Base-by-base conservation (phyloP, 2,113 vertebrate genomes). In the Pterocles orientalis region DNA sequence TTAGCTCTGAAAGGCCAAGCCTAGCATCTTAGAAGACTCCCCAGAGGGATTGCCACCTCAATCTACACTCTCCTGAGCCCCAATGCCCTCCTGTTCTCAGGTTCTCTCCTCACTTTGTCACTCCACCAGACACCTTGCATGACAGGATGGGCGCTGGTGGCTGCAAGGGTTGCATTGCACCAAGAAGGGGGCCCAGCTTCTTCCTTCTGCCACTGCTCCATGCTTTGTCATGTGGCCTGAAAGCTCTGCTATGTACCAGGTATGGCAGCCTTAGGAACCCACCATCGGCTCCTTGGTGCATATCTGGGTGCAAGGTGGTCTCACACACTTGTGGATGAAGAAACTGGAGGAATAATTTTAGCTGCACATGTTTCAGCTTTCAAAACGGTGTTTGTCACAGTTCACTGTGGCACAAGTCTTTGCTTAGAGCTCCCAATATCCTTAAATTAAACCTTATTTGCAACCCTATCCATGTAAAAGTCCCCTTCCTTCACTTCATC, bases 211-310 rank as follows among this genome's bases (percentile, higher is more conserved):
- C 34, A 39, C 34, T 29, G 45, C 12, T 51, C 24, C 26, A 10
- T n/a, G 26, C 13, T 14, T 34, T 68, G 10, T 19, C 8, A 8
- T 12, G 25, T 41, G 41, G 18, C 34, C 53, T 66, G 34, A 50
- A 78, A 65, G 5, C 34, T 72, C 78, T 86, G 47, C 47, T 25
- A 5, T 48, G 34, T 56, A 41, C 21, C 31, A 24, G 3, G 18
- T 61, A 56, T 1, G 0, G 36, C 8, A 80, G 18, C 28, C 29
- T 41, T 33, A 48, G 29, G 47, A 24, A 72, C 41, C 12, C 3
- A 0, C 5, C 19, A 26, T 4, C 5, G 0, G 4, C 47, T 65
- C 29, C 15, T 43, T 11, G 8, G 39, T 45, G 3, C 12, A 10
- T 6, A 18, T 56, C 34, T 78, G 41, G 41, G 57, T 0, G 0